Conservation (phyloP, 2,797 vertebrate genomes). For the Diplodus sargus region DNA sequence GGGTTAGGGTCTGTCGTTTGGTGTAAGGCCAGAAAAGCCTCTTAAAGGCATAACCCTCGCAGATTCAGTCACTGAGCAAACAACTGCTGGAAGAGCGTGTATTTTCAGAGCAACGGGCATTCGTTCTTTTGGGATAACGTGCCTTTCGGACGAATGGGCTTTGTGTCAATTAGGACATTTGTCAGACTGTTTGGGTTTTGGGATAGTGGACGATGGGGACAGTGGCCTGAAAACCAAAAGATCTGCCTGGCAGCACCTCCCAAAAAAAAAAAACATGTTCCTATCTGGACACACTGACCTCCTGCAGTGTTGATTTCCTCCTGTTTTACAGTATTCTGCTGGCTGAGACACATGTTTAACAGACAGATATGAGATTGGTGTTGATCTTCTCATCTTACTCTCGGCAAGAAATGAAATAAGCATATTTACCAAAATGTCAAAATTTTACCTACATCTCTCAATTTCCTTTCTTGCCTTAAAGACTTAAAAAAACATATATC, state of each 20-base stretch:
- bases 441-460: background rate
- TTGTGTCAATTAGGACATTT: too few species aligned
- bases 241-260: background rate
- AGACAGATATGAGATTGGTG: background rate
- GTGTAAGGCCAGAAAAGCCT: too few species aligned
- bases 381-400: background rate
- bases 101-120: too few species aligned
- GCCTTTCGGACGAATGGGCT: too few species aligned
- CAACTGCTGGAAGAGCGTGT: too few species aligned
- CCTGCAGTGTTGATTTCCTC: background rate
- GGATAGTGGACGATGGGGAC: too few species aligned
- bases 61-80: too few species aligned
- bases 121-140: too few species aligned
- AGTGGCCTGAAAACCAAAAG: too few species aligned
- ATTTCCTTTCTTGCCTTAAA: conserved; percentile 13
- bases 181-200: too few species aligned
- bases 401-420: background rate
- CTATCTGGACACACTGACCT: background rate
- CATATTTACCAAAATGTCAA: background rate
- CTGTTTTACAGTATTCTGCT: background rate
- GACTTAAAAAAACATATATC: background rate
- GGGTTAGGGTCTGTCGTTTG: too few species aligned
- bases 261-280: background rate
- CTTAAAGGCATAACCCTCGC: too few species aligned
- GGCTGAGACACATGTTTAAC: conserved; percentile 2